Evolutionary conservation across 2,113 vertebrate species (phyloP), one percentile per base, ranked within the genome.

Genomic region (Corythornis vintsioides): DNA sequence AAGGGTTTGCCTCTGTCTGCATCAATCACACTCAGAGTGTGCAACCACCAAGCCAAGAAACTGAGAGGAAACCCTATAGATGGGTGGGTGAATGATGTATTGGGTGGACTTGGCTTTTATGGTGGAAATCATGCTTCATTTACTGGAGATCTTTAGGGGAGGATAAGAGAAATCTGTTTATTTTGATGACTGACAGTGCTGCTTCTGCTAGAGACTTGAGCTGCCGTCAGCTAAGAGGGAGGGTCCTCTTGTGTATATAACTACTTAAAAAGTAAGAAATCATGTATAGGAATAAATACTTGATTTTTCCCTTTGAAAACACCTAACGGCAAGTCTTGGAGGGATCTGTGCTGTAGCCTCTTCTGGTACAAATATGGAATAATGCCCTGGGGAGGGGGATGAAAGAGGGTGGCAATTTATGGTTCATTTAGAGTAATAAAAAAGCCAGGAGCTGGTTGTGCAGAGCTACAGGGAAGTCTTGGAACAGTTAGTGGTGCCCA

Each of bases 151-250:
- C 50, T 70, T 42, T 4, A 16, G 20, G 12, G 65, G 6, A 57
- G 15, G 3, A 8, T 16, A 21, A n/a, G 38, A 69, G 59, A 66
- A 43, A 66, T n/a, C 0, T 28, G 14, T 38, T 76, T 21, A 2
- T 83, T 71, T 65, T 55, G 28, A 14, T 76, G 64, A 14, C 43
- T n/a, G 56, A 24, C 50, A 24, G 22, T 60, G 13, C 14, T 53
- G 19, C 40, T 56, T 21, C 77, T 0, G 0, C 19, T 55, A 1
- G 25, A 71, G 16, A 4, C 80, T 28, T 0, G 2, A 90, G 74
- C 78, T 67, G 60, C 42, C n/a, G 10, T 50, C 33, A 24, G 47
- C 8, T 50, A 19, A 52, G 56, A 57, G 26, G 24, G 17, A 73
- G 11, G 19, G 5, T 63, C 22, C 42, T 74, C 33, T 40, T 38